Evolutionary conservation across 2,797 vertebrate genomes (phyloP), one percentile per base, ranked within the genome.

Genomic region (Notolabrus celidotus): DNA sequence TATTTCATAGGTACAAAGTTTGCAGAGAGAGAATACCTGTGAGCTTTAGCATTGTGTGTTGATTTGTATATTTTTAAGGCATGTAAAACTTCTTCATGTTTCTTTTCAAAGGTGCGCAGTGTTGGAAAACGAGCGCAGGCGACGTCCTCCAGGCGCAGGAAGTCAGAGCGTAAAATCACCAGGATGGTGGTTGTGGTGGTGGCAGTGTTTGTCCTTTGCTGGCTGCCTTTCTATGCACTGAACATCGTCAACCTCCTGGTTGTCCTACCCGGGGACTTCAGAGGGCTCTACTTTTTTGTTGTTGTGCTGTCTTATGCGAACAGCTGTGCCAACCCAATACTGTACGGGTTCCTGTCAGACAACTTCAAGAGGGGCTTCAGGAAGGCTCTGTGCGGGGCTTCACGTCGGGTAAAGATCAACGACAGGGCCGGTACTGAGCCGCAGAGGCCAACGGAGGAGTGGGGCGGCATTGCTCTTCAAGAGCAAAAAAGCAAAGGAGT

Each of bases 141-240:
- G 33, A 89, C 92, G 0, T 97, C 96, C 0, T 93, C 94, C 0
- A 92, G 96, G 4, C 94, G 96, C 56, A 92, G 95, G 67, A 93
- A 95, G 39, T 97, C 96, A 0, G 97, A 99, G 71, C 91, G 96
- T 17, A 97, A 96, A 85, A 95, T 97, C 77, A 99, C 97, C 0
- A 89, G 94, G 70, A 98, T 99, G 97, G 97, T 99, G 67, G 95
- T 98, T n/a, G 94, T 98, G 3, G 96, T 99, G 2, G 97, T 99
- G 62, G 94, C 94, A 0, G 97, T 97, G 36, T 99, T 99, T 1
- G 95, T 96, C 15, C 92, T 97, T 62, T 99, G 97, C 88, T 99
- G 97, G 97, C 92, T 99, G 1, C 97, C 97, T 0, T 99, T 99
- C 87, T 99, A 98, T 56, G 84, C 89, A 1, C 91, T 97, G 57